Percentiles rank a stretch among this genome's conserved stretches.
Conservation (phyloP, 2,888 invertebrate species). For the Plagiodera versicolora region DNA sequence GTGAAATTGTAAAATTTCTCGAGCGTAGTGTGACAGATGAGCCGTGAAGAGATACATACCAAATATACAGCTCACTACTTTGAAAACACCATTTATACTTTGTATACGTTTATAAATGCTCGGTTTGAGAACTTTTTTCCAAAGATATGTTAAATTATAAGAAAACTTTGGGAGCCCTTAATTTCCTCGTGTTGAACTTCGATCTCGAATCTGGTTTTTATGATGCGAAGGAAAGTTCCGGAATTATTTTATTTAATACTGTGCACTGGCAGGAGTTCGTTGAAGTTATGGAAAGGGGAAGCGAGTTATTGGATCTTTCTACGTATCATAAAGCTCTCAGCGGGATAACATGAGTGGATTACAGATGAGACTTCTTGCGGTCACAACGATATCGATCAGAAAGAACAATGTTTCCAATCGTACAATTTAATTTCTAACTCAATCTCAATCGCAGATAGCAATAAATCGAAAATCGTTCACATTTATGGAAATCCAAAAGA, state of each 20-base stretch:
- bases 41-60: constrained; percentile 5
- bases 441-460: too few species aligned
- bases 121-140: neutral
- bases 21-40: constrained; percentile 12
- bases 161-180: neutral
- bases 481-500: too few species aligned
- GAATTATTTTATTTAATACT: neutral
- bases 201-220: neutral
- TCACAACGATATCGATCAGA: neutral
- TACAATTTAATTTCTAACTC: neutral
- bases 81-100: neutral
- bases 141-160: neutral
- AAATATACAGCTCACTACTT: neutral
- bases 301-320: neutral
- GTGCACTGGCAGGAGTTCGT: neutral
- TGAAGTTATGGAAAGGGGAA: neutral
- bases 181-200: neutral
- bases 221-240: neutral
- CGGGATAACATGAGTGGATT: neutral
- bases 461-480: too few species aligned
- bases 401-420: neutral
- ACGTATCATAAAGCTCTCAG: neutral
- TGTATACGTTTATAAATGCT: neutral
- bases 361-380: neutral
- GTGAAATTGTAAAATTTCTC: constrained; percentile 24